phyloP scores from a whole-genome alignment of 1,140 invertebrate species.

The Bombus waltoni region DNA sequence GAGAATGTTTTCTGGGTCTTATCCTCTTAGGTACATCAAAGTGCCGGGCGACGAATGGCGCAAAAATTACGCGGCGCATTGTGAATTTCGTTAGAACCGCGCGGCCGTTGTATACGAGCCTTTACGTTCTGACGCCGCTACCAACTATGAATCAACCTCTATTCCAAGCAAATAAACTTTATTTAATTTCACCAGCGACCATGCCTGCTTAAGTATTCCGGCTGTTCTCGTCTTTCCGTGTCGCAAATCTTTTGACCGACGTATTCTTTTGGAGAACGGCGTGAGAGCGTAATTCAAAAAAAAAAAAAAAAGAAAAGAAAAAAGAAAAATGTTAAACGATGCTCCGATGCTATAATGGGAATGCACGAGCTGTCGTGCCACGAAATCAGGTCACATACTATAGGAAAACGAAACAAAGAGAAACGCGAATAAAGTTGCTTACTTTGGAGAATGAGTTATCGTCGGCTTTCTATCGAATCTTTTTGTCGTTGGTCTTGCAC shows the following conservation, averaged over 20 bases:
- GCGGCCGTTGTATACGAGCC: neutral
- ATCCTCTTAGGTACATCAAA: conserved; percentile 39
- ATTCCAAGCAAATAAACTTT: conserved; percentile 5
- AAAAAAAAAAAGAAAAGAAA: too few species aligned
- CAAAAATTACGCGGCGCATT: conserved; percentile 36
- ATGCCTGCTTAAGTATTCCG: neutral
- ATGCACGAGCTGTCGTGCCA: neutral
- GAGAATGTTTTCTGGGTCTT: conserved; percentile 36
- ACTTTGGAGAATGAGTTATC: neutral
- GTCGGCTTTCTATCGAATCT: neutral
- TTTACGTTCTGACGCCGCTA: neutral
- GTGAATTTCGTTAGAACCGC: conserved; percentile 32
- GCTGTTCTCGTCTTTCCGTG: too few species aligned
- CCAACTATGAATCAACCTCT: neutral
- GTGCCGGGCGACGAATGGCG: conserved; percentile 32
- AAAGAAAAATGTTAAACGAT: neutral
- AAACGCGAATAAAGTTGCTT: neutral
- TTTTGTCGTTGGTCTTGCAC: neutral
- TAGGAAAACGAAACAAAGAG: neutral
- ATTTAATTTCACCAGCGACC: neutral
- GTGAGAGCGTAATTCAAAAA: neutral
- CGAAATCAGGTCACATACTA: neutral
- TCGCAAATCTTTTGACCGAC: neutral
- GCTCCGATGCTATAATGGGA: neutral
- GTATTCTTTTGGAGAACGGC: neutral